A percentile compares a stretch with the other conserved stretches of the same genome.
Conservation (phyloP, 2,888 invertebrate genomes). For the Eristalinus sepulchralis region DNA sequence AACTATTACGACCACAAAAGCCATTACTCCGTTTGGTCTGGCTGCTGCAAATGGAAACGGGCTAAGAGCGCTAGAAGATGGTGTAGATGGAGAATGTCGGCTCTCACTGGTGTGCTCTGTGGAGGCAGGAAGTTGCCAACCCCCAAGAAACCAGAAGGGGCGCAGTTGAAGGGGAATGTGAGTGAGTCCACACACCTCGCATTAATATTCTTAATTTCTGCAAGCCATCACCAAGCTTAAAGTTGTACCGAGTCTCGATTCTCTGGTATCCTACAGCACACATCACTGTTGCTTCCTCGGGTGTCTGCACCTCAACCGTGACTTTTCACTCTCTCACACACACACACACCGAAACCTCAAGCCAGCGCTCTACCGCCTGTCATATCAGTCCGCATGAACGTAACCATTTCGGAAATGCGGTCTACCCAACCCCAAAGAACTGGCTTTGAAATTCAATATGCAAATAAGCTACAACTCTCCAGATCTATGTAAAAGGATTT, state of each 20-base stretch:
- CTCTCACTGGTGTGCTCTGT: not conserved
- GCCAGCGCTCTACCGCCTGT: conserved; percentile 5
- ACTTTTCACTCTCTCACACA: conserved; percentile 47
- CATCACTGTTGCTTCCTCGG: conserved; percentile 48
- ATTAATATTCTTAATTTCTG: conserved; percentile 25
- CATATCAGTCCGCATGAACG: not conserved
- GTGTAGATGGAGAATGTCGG: not conserved
- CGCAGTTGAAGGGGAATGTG: too few species aligned
- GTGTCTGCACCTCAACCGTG: conserved; percentile 50
- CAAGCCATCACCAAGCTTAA: not conserved
- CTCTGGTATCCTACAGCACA: conserved; percentile 1
- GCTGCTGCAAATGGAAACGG: conserved; percentile 18
- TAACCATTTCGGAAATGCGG: conserved; percentile 65
- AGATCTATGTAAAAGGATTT: conserved; percentile 61
- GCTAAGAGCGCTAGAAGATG: conserved; percentile 5
- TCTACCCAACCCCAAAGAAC: conserved; percentile 43
- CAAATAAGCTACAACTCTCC: conserved; percentile 58
- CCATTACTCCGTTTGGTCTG: conserved; percentile 41
- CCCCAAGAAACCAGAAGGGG: too few species aligned
- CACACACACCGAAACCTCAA: not conserved
- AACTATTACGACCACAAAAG: conserved; percentile 61
- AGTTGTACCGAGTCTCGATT: not conserved
- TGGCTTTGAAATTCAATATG: conserved; percentile 68
- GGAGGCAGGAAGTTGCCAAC: too few species aligned
- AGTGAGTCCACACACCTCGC: not conserved